phyloP scores from a whole-genome alignment of 2,888 invertebrate species.

The Megamerina dolium region DNA sequence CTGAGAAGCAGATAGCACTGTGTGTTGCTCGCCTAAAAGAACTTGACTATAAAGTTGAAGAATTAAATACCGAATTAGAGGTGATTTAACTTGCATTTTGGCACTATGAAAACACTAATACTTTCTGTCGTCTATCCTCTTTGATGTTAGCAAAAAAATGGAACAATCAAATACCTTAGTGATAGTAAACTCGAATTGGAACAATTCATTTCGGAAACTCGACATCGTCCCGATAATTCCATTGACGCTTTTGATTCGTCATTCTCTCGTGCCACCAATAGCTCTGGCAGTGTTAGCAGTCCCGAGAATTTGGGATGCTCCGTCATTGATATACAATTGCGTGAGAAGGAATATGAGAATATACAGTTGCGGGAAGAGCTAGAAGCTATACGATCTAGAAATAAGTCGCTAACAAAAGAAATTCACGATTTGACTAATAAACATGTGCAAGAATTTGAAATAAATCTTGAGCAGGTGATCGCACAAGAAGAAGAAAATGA shows the following conservation, averaged over 20 bases:
- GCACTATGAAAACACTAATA: too few relatives aligned
- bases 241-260: slow-evolving; percentile 37
- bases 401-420: slow-evolving; percentile 25
- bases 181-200: slow-evolving; percentile 38
- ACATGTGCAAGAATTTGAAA: slow-evolving; percentile 14
- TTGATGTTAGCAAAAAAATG: too few relatives aligned
- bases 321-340: slow-evolving; percentile 45
- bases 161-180: slow-evolving; percentile 27
- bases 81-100: too few relatives aligned
- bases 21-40: slow-evolving; percentile 31
- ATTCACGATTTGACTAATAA: slow-evolving; percentile 19
- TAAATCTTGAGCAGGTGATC: slow-evolving; percentile 13
- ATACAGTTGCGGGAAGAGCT: slow-evolving; percentile 26
- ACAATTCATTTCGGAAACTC: slow-evolving; percentile 36
- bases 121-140: too few relatives aligned
- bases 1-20: slow-evolving; percentile 27
- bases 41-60: slow-evolving; percentile 31
- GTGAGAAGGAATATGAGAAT: slow-evolving; percentile 45
- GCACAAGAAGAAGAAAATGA: slow-evolving; percentile 16
- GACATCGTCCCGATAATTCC: slow-evolving; percentile 35
- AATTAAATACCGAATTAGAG: slow-evolving; percentile 21
- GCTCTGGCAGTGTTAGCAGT: slow-evolving; percentile 30
- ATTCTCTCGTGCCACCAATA: slow-evolving; percentile 26
- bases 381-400: slow-evolving; percentile 20
- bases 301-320: slow-evolving; percentile 44